Base-by-base conservation (phyloP, 2,888 invertebrate species). In the Archaeoteleia sp. region DNA sequence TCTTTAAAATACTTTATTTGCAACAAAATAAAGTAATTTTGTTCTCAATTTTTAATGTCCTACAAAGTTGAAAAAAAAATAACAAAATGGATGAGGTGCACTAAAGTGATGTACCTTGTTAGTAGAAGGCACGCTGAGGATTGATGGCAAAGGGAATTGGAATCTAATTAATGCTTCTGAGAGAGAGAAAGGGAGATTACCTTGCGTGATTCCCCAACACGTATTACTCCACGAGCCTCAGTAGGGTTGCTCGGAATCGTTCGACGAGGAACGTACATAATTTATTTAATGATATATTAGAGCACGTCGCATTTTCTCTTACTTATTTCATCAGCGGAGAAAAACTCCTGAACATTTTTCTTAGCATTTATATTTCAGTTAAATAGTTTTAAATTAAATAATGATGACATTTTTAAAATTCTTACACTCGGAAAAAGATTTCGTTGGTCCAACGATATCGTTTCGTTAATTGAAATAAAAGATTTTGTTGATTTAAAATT, bases 131-230 rank as follows among this genome's bases (percentile, higher is more conserved):
- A 49, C 39, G 66, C 58, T 54, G 70, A 72, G 71, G 75, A 78
- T 79, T 76, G 75, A 79, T 79, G 74, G 76, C 70, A 42, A 49
- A 57, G 77, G 77, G 75, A 77, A 79, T 79, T 74, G 75, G 73
- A 75, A 72, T 78, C 74, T 79, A 79, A 79, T 79, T 78, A 77
- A 77, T 79, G 76, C 74, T 71, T 63, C 62, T 54, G 60, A 70
- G 70, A 72, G 74, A 34, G 72, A 60, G 61, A 51, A 60, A 67
- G 67, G 61, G 67, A 67, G 71, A 79, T 79, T 77, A 78, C 76
- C 70, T 63, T 54, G 71, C 72, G 70, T 73, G 76, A 77, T 77
- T 77, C 66, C 48, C 39, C 58, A 48, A 45, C 67, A 61, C 60
- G 61, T 67, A 57, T 30, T n/a, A 61, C 51, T 32, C 67, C 32